Base-by-base conservation (phyloP, 2,797 vertebrate species). In the Xenops minutus region DNA sequence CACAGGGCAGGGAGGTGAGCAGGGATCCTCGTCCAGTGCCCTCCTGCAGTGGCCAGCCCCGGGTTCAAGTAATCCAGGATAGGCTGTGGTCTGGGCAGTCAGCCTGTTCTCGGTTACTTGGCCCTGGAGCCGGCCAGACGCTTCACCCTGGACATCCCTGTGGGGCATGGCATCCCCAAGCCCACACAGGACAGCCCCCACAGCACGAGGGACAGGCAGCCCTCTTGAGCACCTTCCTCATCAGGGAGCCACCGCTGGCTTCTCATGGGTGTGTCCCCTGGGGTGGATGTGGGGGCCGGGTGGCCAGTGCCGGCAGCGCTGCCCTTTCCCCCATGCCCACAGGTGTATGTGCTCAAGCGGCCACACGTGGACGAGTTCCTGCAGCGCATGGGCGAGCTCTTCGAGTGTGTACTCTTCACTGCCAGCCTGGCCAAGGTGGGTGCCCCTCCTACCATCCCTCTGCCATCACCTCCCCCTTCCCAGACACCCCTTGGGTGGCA, bases 11-110 rank as follows among this genome's bases (percentile, higher is more conserved):
- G 76, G 63, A 5, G 32, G 32, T 12, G 51, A 81, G 37, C 21
- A 44, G 49, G 0, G 1, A 32, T 37, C 46, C 21, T 59, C 55
- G 36, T 9, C 0, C 4, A 1, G 9, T 52, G 22, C 20, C 10
- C 7, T 74, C n/a, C 32, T n/a, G 48, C 74, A 55, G 95, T 39
- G 95, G 98, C 98, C 92, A 98, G 98, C 88, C 98, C 99, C 98
- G 94, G 98, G 96, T 99, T 99, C 99, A 99, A 99, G 99, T 99
- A 99, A 99, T 99, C 99, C 99, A 99, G 99, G 99, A 99, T 99
- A 99, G 99, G 99, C 98, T 99, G 99, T 98, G 98, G 48, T 97
- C 98, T 98, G 97, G 97, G 95, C 97, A 97, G 97, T 98, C 98
- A 98, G 99, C 99, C 99, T 99, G 98, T 99, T 99, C 99, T 94